phyloP scores from a whole-genome alignment of 1,140 invertebrate genomes.

The Saccostrea glomerata region DNA sequence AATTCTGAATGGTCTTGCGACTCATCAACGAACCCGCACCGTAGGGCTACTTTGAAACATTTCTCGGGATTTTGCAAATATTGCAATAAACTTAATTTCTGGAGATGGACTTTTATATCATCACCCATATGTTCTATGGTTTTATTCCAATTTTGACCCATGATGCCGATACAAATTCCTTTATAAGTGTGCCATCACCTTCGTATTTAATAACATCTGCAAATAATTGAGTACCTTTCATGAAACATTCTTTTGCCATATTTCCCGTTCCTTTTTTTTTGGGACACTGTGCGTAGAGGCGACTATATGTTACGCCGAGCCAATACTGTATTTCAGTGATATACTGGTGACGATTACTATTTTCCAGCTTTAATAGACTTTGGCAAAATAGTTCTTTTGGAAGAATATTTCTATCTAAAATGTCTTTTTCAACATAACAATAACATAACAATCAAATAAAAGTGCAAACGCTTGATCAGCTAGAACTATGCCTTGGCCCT shows the following conservation, averaged over 20 bases:
- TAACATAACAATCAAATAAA: constrained; percentile 44
- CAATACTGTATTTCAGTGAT: constrained; percentile 47
- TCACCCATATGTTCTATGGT: background rate
- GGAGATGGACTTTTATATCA: background rate
- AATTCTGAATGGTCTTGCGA: background rate
- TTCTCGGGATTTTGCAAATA: constrained; percentile 28
- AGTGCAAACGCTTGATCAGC: constrained; percentile 49
- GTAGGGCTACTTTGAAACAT: constrained; percentile 32
- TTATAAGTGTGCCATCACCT: background rate
- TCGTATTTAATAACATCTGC: background rate
- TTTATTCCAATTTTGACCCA: constrained; percentile 41
- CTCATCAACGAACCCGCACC: background rate
- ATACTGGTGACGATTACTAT: background rate
- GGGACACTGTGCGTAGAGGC: background rate
- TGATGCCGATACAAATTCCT: background rate
- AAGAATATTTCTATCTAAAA: background rate
- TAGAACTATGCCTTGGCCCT: background rate
- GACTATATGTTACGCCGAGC: constrained; percentile 32
- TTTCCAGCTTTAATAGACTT: background rate
- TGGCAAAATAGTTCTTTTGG: constrained; percentile 29
- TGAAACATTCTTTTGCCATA: constrained; percentile 15
- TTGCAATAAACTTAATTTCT: constrained; percentile 1
- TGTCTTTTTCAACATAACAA: constrained; percentile 38
- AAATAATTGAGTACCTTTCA: constrained; percentile 27
- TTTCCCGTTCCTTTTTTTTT: background rate